These are phyloP conservation scores for Lathamus discolor DNA, from an alignment of 2,113 vertebrate genomes.

Conservation along the genomic window DNA sequence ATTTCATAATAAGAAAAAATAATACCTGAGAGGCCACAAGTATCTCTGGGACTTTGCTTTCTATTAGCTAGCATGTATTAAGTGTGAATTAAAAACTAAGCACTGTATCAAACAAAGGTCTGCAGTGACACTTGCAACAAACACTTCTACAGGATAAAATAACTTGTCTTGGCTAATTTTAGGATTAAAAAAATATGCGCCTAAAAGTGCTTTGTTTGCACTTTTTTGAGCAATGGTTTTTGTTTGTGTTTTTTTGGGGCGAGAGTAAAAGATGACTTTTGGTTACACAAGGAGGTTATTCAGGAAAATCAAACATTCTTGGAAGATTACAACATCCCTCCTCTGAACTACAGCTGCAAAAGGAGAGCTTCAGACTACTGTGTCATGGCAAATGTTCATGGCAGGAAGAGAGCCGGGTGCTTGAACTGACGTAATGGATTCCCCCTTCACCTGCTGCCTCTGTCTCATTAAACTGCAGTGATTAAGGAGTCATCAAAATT, in stretches of 20 bases:
- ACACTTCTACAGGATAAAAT: neutral
- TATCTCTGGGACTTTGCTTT: neutral
- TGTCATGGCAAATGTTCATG: neutral
- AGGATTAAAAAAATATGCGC: neutral
- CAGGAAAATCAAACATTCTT: conserved; percentile 19
- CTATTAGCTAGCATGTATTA: neutral
- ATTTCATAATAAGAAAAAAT: neutral
- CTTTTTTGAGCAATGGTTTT: neutral
- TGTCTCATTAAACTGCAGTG: conserved; percentile 60
- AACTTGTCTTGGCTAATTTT: neutral
- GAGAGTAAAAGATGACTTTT: neutral
- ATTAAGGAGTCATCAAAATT: conserved; percentile 71
- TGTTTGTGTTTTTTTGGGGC: neutral
- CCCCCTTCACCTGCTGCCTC: conserved; percentile 59
- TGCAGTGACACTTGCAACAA: neutral
- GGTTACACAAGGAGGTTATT: neutral
- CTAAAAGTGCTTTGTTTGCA: neutral
- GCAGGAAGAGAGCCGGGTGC: conserved; percentile 33
- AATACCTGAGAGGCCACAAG: neutral
- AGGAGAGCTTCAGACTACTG: neutral
- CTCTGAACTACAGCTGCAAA: neutral
- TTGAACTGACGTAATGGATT: conserved; percentile 56
- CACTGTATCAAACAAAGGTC: neutral
- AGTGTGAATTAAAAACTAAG: neutral
- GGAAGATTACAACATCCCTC: neutral